A percentile compares a stretch with the other conserved stretches of the same genome.
phyloP scores from a whole-genome alignment of 2,797 vertebrate genomes.

The Myotis findleyi region DNA sequence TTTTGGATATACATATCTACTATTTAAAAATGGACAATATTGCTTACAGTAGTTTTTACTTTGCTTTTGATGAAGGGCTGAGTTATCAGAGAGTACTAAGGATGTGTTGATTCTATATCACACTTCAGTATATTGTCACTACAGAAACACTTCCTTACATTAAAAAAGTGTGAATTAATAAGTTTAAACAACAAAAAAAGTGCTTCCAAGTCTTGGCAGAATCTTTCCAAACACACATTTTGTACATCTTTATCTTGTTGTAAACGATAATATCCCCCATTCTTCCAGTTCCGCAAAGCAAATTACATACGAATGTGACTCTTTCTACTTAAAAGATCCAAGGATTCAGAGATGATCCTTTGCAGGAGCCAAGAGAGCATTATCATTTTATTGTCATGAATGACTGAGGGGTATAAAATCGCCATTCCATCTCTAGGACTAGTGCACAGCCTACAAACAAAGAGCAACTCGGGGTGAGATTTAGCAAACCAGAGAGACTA shows the following conservation, averaged over 20 bases:
- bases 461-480: not conserved
- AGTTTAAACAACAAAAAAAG: not conserved
- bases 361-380: not conserved
- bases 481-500: not conserved
- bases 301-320: not conserved
- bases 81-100: not conserved
- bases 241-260: not conserved
- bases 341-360: not conserved
- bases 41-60: not conserved
- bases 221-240: slow-evolving; percentile 18
- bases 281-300: slow-evolving; percentile 22
- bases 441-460: not conserved
- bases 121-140: not conserved
- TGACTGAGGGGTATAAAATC: not conserved
- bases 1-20: not conserved
- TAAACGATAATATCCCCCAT: not conserved
- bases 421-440: not conserved
- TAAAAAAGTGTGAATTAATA: slow-evolving; percentile 5
- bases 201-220: not conserved
- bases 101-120: not conserved
- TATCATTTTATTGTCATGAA: slow-evolving; percentile 47
- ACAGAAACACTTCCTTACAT: slow-evolving; percentile 13
- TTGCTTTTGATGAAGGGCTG: not conserved
- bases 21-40: not conserved
- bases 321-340: not conserved